These are phyloP conservation scores for Aporrectodea caliginosa DNA, from an alignment of 1,140 invertebrate species.

Conservation along the genomic window DNA sequence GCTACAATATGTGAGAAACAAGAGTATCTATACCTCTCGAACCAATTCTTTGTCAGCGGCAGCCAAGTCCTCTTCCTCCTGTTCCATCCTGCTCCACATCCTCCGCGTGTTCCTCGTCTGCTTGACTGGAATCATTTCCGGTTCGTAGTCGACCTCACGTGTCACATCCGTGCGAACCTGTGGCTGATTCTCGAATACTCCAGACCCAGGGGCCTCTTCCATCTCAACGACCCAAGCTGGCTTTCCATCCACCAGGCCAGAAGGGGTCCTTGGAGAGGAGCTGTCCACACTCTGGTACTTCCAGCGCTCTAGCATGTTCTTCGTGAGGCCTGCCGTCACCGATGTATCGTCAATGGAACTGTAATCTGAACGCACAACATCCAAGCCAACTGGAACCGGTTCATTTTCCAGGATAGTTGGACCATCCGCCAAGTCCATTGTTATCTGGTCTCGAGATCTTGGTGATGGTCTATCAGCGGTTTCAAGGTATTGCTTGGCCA, in stretches of 20 bases:
- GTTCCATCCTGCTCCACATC: slow-evolving; percentile 5
- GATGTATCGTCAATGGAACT: not conserved
- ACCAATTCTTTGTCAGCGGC: not conserved
- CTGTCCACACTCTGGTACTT: not conserved
- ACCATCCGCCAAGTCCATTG: slow-evolving; percentile 17
- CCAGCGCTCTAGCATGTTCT: not conserved
- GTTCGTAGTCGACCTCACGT: slow-evolving; percentile 23
- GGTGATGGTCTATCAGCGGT: not conserved
- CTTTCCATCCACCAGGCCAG: not conserved
- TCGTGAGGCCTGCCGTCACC: not conserved
- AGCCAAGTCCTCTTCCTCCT: not conserved
- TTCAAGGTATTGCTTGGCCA: slow-evolving; percentile 2
- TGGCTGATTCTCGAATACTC: slow-evolving; percentile 32
- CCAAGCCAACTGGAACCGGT: not conserved
- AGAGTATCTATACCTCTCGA: not conserved
- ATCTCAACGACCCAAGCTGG: not conserved
- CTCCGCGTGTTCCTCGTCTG: slow-evolving; percentile 10
- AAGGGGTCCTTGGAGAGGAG: not conserved
- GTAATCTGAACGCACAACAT: slow-evolving; percentile 3
- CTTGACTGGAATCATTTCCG: slow-evolving; percentile 19
- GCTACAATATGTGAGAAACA: too few relatives aligned
- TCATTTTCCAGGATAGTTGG: slow-evolving; percentile 6
- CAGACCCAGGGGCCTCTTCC: slow-evolving; percentile 12
- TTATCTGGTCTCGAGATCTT: not conserved
- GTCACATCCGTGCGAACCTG: slow-evolving; percentile 19